Conservation (phyloP, 2,113 vertebrate genomes). For the Siniperca knerii region DNA sequence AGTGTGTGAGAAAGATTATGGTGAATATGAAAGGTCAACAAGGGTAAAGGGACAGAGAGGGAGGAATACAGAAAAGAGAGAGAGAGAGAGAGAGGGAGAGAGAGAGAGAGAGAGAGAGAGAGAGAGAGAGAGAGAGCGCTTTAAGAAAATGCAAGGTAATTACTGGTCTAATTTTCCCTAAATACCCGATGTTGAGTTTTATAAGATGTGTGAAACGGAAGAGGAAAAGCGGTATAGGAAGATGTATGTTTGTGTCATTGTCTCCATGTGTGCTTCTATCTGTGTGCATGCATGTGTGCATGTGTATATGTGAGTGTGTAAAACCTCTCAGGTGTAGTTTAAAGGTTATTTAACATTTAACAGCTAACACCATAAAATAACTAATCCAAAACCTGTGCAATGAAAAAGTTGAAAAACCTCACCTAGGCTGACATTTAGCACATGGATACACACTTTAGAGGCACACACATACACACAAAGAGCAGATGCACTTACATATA, state of each 20-base stretch:
- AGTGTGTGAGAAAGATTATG: conserved; percentile 30
- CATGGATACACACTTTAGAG: not conserved
- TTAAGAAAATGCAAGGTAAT: not conserved
- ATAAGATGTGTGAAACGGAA: not conserved
- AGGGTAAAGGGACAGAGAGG: conserved; percentile 8
- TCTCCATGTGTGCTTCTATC: not conserved
- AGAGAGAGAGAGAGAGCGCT: not conserved
- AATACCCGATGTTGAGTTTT: not conserved
- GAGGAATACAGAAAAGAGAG: conserved; percentile 7
- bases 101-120: not conserved
- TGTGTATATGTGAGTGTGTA: not conserved
- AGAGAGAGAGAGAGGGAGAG: not conserved
- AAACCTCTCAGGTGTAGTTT: conserved; percentile 3
- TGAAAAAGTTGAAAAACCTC: not conserved
- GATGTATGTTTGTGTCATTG: not conserved
- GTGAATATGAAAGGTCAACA: conserved; percentile 15
- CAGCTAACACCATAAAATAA: not conserved
- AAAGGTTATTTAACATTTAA: conserved; percentile 23
- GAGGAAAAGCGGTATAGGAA: not conserved
- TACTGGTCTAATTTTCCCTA: not conserved
- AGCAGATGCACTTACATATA: not conserved
- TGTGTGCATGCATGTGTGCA: not conserved
- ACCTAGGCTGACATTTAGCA: conserved; percentile 9
- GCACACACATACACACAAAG: conserved; percentile 14
- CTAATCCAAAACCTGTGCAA: conserved; percentile 1